These are phyloP conservation scores for Calyptommatus sinebrachiatus DNA, from an alignment of 2,113 vertebrate species.

Conservation along the genomic window DNA sequence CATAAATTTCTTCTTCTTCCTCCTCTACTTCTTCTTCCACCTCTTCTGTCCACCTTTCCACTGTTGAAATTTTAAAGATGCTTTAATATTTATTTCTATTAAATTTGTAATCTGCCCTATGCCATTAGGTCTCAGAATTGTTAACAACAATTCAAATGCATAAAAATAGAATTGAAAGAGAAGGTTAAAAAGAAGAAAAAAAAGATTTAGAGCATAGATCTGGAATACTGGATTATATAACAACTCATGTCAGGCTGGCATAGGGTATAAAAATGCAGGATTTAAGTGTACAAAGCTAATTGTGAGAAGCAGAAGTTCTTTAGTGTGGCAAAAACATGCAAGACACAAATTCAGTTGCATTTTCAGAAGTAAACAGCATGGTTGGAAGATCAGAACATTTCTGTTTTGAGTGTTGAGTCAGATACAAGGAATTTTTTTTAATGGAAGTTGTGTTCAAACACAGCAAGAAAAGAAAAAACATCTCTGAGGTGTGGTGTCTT, in stretches of 20 bases:
- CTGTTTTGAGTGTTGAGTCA: no score
- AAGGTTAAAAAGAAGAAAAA: no score
- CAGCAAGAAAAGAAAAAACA: no score
- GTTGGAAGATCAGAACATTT: background rate
- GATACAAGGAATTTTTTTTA: no score
- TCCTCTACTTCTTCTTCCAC: constrained; percentile 55
- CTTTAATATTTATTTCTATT: constrained; percentile 38
- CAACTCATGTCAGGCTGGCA: background rate
- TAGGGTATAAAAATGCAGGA: background rate
- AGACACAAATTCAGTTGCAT: background rate
- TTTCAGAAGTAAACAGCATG: background rate
- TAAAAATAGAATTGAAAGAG: no score
- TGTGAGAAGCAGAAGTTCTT: no score
- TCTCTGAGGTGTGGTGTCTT: no score
- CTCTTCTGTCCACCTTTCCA: constrained; percentile 72
- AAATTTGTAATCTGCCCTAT: background rate
- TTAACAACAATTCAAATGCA: no score
- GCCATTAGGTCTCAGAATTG: no score
- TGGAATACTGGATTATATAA: background rate
- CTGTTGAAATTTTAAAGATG: constrained; percentile 65
- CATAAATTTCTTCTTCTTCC: constrained; percentile 56
- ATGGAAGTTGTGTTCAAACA: no score
- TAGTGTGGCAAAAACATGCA: background rate
- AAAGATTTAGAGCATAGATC: background rate
- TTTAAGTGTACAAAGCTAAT: no score